Base-by-base conservation (phyloP, 37 sponge, comb jelly and placozoan species). In the Ephydatia muelleri region DNA sequence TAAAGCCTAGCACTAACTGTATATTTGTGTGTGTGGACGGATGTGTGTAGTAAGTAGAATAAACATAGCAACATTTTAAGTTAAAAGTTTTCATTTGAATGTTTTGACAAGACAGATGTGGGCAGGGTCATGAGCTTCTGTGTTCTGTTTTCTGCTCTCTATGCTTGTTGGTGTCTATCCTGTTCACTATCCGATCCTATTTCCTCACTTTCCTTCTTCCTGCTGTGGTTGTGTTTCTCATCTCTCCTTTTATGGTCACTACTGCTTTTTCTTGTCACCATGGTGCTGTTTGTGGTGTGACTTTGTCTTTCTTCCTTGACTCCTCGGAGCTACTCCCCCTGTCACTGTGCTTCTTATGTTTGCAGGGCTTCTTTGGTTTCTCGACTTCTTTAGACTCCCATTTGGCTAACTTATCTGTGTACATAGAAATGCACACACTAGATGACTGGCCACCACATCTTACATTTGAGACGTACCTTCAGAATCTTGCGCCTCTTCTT, bases 401-500 rank as follows among this genome's bases (percentile, higher is more conserved):
- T 78, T 76, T 77, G 28, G 70, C 84, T 30, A 85, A 39, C 83
- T 85, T 84, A n/a, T 36, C 85, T 67, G 68, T 19, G 71, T 33
- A 67, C 22, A 80, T n/a, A 48, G 65, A 22, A 76, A 43, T 67
- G 78, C n/a, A n/a, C n/a, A n/a, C n/a, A 37, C 25, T 34, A 49
- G 22, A 73, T 67, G 22, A 86, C 36, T 38, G 79, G 78, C 6
- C 72, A 57, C 37, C n/a, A n/a, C 66, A 71, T 77, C 64, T 68
- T 75, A 78, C 70, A 65, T 76, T 69, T 30, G 65, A 34, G 23
- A 57, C 77, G 14, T 38, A 89, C n/a, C 83, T 72, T 80, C 12
- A 89, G 75, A 31, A 96, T 76, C 86, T 71, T 93, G 77, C 82
- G 82, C 32, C 82, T 57, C 68, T 91, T 85, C 32, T 94, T 85